Conservation (phyloP, 2,888 invertebrate species). For the Synergus umbraculus region DNA sequence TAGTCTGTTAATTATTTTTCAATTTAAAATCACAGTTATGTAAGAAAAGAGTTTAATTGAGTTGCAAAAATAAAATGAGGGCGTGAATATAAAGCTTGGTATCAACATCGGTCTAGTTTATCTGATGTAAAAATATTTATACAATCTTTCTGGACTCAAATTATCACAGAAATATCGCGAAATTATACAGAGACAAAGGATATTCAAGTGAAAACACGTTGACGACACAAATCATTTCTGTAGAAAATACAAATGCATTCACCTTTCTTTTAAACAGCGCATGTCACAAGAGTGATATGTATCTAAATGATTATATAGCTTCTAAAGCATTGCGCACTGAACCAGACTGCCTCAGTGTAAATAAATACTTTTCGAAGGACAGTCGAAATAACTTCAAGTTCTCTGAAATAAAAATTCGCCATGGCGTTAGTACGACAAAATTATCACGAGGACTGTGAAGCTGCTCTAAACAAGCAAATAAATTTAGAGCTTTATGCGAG, state of each 20-base stretch:
- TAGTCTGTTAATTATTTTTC: no score
- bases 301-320: background rate
- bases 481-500: slow-evolving; percentile 86
- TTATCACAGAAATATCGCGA: background rate
- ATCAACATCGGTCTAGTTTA: no score
- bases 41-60: no score
- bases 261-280: background rate
- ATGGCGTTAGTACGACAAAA: slow-evolving; percentile 82
- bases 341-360: slow-evolving; percentile 10
- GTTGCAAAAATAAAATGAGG: no score
- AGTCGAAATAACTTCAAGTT: slow-evolving; percentile 3
- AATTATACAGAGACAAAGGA: slow-evolving; percentile 18
- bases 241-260: slow-evolving; percentile 15
- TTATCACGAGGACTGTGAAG: slow-evolving; percentile 83
- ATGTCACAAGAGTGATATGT: slow-evolving; percentile 8
- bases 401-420: slow-evolving; percentile 46
- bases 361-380: slow-evolving; percentile 7
- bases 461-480: slow-evolving; percentile 84
- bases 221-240: background rate
- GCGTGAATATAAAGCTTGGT: no score
- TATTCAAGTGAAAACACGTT: slow-evolving; percentile 3
- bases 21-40: no score
- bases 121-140: background rate
- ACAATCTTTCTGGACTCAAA: background rate
- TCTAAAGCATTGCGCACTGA: slow-evolving; percentile 33